phyloP scores from a whole-genome alignment of 2,113 vertebrate species.

The Ranitomeya variabilis region DNA sequence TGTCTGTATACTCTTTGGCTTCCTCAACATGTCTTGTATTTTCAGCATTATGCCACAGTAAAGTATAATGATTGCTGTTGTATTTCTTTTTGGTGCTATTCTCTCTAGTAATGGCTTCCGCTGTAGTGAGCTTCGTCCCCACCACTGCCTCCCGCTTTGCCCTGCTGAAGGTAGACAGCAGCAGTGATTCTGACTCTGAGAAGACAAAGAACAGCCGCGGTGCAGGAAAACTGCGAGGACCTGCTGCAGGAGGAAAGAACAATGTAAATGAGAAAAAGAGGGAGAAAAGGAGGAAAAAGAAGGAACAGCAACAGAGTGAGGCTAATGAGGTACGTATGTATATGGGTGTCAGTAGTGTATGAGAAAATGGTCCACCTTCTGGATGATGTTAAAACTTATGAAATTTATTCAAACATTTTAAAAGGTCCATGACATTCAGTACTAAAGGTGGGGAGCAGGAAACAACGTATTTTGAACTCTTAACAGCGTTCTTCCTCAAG shows the following conservation, averaged over 20 bases:
- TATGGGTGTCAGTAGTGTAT: no score
- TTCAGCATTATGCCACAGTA: no score
- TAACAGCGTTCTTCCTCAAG: no score
- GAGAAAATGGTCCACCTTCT: no score
- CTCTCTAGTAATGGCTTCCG: constrained; percentile 77
- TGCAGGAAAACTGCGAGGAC: constrained; percentile 74
- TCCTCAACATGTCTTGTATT: background rate
- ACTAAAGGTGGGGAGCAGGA: no score
- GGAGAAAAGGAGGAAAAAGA: constrained; percentile 89
- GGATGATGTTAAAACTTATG: no score
- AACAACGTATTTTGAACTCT: no score
- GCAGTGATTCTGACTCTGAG: constrained; percentile 85
- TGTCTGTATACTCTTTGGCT: no score
- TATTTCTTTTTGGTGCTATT: background rate
- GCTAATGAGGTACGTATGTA: constrained; percentile 80
- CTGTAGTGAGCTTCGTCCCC: constrained; percentile 82
- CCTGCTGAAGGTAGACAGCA: constrained; percentile 87
- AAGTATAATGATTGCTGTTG: background rate
- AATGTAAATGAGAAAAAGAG: constrained; percentile 77
- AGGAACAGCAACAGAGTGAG: constrained; percentile 89
- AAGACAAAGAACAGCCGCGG: constrained; percentile 74
- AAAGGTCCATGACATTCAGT: no score
- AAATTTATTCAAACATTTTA: no score
- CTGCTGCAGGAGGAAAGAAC: constrained; percentile 71
- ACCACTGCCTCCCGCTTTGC: constrained; percentile 92